These are phyloP conservation scores for Morpho helenor DNA, from an alignment of 2,888 invertebrate species.

Conservation along the genomic window DNA sequence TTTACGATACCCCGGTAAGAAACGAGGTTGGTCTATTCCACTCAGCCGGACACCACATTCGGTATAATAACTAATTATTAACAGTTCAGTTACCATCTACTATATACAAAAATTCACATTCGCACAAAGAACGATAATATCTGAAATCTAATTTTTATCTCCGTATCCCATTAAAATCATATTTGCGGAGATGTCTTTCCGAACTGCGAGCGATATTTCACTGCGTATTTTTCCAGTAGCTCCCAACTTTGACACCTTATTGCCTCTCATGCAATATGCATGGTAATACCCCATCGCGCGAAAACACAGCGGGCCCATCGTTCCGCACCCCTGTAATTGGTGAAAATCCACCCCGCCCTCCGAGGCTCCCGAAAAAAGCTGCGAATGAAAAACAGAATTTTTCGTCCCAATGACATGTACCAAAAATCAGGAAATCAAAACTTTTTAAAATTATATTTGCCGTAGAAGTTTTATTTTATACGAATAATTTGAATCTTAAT, in stretches of 20 bases:
- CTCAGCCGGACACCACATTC: too few species aligned
- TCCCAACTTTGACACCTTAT: constrained; percentile 59
- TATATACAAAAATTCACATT: background rate
- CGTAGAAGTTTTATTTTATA: background rate
- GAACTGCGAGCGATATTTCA: constrained; percentile 27
- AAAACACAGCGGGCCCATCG: constrained; percentile 38
- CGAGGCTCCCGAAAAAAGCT: constrained; percentile 5
- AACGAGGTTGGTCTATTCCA: too few species aligned
- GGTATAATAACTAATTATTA: too few species aligned
- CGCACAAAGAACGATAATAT: background rate
- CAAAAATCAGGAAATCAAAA: constrained; percentile 2
- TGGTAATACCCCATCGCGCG: constrained; percentile 50
- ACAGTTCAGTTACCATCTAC: too few species aligned
- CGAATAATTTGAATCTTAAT: too few species aligned
- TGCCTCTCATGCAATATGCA: constrained; percentile 69
- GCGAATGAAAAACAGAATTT: constrained; percentile 14
- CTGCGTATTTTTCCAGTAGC: constrained; percentile 40
- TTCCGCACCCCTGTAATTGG: constrained; percentile 47
- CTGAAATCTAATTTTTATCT: constrained; percentile 11
- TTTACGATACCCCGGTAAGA: too few species aligned
- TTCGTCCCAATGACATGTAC: background rate
- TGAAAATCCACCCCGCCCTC: constrained; percentile 38
- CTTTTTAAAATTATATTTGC: constrained; percentile 2
- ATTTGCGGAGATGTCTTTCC: constrained; percentile 30
- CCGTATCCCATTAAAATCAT: constrained; percentile 32